These are phyloP conservation scores for Pteropus alecto DNA, from an alignment of 2,113 vertebrate genomes.

Conservation along the genomic window DNA sequence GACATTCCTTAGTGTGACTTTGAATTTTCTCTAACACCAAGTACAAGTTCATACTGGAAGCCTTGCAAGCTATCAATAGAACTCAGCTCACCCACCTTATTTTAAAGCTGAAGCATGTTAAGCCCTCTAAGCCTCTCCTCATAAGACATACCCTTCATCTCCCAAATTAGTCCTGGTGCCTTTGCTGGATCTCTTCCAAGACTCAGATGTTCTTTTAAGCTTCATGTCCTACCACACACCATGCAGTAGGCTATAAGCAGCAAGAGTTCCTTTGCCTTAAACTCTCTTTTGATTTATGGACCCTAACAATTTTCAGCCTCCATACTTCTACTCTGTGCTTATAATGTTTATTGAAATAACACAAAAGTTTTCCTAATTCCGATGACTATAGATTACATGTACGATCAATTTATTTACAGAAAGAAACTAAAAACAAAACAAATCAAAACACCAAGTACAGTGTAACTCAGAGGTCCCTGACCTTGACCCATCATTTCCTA, in stretches of 20 bases:
- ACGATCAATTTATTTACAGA: not conserved
- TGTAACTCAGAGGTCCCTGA: not conserved
- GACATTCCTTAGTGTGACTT: conserved; percentile 61
- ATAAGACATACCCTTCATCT: conserved; percentile 74
- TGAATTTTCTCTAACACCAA: conserved; percentile 53
- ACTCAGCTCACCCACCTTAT: conserved; percentile 70
- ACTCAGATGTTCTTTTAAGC: conserved; percentile 67
- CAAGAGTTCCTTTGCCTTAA: conserved; percentile 42
- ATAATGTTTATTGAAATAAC: not conserved
- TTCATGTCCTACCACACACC: conserved; percentile 45
- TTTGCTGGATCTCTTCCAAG: conserved; percentile 73
- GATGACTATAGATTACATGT: not conserved
- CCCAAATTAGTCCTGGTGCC: conserved; percentile 77
- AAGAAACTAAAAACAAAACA: not conserved
- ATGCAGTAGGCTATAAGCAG: conserved; percentile 15
- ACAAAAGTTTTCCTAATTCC: not conserved
- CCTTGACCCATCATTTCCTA: not conserved
- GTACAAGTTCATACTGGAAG: conserved; percentile 65
- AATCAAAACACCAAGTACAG: not conserved
- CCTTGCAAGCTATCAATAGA: conserved; percentile 59
- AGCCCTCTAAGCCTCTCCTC: conserved; percentile 72
- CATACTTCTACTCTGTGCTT: not conserved
- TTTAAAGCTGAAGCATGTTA: conserved; percentile 75
- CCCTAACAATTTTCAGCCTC: not conserved
- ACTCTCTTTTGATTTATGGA: conserved; percentile 43